phyloP scores from a whole-genome alignment of 2,888 invertebrate genomes.

The Orthosia incerta region DNA sequence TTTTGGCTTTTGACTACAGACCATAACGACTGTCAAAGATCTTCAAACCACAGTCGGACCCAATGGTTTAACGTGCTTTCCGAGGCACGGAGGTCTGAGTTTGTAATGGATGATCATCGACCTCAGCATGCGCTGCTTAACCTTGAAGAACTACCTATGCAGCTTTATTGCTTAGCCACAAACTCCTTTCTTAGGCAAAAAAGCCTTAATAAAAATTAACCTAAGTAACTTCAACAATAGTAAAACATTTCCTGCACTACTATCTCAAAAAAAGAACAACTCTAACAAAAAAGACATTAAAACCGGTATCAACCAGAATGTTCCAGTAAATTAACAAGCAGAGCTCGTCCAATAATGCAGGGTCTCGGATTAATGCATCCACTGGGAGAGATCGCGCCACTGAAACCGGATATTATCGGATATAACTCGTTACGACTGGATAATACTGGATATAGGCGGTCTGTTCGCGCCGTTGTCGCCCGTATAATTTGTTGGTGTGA shows the following conservation, averaged over 20 bases:
- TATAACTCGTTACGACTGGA: slow-evolving; percentile 49
- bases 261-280: not conserved
- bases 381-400: slow-evolving; percentile 35
- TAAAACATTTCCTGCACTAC: not conserved
- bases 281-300: slow-evolving; percentile 7
- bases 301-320: slow-evolving; percentile 21
- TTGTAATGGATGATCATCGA: too few species aligned
- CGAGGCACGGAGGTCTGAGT: too few species aligned
- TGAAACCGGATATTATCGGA: slow-evolving; percentile 57
- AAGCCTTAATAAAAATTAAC: not conserved
- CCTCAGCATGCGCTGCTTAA: too few species aligned
- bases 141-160: too few species aligned
- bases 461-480: slow-evolving; percentile 19
- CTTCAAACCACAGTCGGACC: too few species aligned
- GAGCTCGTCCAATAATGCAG: slow-evolving; percentile 36
- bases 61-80: too few species aligned
- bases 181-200: not conserved
- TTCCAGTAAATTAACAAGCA: slow-evolving; percentile 34
- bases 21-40: too few species aligned
- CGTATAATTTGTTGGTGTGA: not conserved
- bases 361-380: slow-evolving; percentile 47
- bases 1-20: too few species aligned
- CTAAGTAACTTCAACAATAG: not conserved
- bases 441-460: slow-evolving; percentile 33
- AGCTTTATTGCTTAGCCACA: too few species aligned